phyloP scores from a whole-genome alignment of 2,888 invertebrate genomes.

The Cinara cedri region DNA sequence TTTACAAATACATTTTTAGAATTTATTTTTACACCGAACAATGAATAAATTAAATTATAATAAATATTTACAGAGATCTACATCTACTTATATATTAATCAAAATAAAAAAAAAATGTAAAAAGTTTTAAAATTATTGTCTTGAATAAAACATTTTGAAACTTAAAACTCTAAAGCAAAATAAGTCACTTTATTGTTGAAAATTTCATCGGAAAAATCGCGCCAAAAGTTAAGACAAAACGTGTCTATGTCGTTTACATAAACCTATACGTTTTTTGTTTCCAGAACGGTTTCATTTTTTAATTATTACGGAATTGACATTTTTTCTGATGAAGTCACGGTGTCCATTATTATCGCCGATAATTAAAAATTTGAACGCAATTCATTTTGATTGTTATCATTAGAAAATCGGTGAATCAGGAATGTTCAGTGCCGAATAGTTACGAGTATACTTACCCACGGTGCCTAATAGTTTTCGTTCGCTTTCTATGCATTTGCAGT shows the following conservation, averaged over 20 bases:
- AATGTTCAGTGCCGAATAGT: neutral
- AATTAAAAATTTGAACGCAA: neutral
- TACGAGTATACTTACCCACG: neutral
- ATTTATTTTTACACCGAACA: conserved; percentile 6
- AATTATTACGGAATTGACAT: neutral
- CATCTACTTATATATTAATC: too few relatives aligned
- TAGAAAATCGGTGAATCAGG: neutral
- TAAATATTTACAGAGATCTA: neutral
- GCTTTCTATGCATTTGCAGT: too few relatives aligned
- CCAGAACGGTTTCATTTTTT: neutral
- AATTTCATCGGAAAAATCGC: neutral
- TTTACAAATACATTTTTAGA: neutral
- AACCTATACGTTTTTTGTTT: neutral
- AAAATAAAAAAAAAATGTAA: neutral
- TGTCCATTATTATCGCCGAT: neutral
- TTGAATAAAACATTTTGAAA: conserved; percentile 30
- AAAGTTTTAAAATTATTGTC: conserved; percentile 38
- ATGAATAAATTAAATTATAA: conserved; percentile 14
- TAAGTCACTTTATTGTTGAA: conserved; percentile 5
- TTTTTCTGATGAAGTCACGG: neutral
- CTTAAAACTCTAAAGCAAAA: conserved; percentile 9
- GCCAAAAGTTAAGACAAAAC: neutral
- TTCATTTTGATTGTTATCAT: too few relatives aligned
- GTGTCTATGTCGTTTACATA: neutral
- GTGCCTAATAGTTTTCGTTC: neutral